Conservation (phyloP, 2,797 vertebrate species). For the Karalla daura region DNA sequence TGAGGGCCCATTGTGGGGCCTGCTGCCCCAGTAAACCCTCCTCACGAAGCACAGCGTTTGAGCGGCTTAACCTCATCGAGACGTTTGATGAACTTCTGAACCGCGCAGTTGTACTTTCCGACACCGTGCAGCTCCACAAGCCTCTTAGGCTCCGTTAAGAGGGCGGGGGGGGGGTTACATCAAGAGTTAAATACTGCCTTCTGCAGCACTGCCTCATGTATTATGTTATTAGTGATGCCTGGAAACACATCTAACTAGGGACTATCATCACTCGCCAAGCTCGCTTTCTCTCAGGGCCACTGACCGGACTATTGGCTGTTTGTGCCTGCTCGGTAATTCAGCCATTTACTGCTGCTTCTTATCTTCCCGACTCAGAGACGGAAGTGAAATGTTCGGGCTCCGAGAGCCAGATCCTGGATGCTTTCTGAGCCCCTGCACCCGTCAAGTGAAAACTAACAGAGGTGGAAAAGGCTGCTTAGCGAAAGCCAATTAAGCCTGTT, state of each 20-base stretch:
- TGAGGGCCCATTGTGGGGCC: slow-evolving; percentile 50
- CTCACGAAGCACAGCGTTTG: slow-evolving; percentile 20
- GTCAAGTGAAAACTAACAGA: neutral
- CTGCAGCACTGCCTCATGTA: neutral
- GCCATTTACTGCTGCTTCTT: neutral
- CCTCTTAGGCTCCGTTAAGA: slow-evolving; percentile 42
- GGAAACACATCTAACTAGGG: neutral
- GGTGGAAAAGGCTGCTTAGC: too few species aligned
- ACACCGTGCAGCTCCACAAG: slow-evolving; percentile 40
- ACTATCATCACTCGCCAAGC: neutral
- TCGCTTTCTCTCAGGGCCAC: neutral
- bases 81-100: slow-evolving; percentile 65
- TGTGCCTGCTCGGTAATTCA: neutral
- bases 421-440: neutral
- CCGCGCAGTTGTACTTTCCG: slow-evolving; percentile 32
- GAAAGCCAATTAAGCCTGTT: too few species aligned
- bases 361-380: neutral
- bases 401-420: neutral
- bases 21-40: slow-evolving; percentile 7
- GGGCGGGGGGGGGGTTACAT: too few species aligned
- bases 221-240: neutral
- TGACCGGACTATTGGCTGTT: too few species aligned
- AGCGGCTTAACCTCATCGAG: slow-evolving; percentile 42
- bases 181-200: slow-evolving; percentile 12
- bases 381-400: neutral